Conservation (phyloP, 2,888 invertebrate species). For the Sarcophaga rosellei region DNA sequence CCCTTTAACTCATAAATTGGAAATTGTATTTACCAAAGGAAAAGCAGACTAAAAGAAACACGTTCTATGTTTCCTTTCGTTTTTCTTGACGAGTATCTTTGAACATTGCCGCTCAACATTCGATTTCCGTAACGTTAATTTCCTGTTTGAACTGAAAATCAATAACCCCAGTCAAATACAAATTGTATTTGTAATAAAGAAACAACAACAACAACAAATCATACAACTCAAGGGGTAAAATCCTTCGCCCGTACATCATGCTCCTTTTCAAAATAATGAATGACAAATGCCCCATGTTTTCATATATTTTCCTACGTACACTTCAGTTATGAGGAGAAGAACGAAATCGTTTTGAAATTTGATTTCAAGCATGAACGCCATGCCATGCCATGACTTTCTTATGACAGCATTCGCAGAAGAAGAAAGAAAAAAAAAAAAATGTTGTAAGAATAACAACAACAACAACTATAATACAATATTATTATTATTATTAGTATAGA, state of each 20-base stretch:
- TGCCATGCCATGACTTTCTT: neutral
- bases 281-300: neutral
- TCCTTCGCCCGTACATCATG: neutral
- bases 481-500: neutral
- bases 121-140: slow-evolving; percentile 61
- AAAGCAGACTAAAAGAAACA: neutral
- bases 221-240: neutral
- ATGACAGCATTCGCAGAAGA: neutral
- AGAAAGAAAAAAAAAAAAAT: too few species aligned
- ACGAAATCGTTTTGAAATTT: neutral
- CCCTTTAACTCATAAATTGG: neutral
- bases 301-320: neutral
- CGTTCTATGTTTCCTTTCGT: neutral
- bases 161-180: slow-evolving; percentile 33
- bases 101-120: slow-evolving; percentile 28
- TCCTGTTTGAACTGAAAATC: slow-evolving; percentile 56
- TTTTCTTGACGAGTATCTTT: neutral
- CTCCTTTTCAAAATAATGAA: neutral
- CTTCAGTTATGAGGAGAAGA: neutral
- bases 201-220: neutral
- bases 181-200: slow-evolving; percentile 27
- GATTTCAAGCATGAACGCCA: neutral
- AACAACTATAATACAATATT: neutral
- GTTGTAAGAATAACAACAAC: neutral
- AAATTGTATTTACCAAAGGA: neutral